Base-by-base conservation (phyloP, 2,888 invertebrate genomes). In the Candidula unifasciata region DNA sequence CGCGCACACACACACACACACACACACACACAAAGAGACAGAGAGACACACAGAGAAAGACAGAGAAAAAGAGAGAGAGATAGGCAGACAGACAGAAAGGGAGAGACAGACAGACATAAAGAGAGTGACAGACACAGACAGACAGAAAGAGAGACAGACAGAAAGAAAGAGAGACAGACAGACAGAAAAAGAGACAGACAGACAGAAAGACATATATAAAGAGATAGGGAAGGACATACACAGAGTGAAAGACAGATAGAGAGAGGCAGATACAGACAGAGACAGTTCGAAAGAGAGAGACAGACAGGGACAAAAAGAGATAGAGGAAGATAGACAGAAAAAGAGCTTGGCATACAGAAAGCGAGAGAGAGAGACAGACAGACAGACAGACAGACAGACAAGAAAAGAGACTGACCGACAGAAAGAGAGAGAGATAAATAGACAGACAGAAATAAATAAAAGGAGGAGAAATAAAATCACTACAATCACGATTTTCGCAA, bases 171-270 rank as follows among this genome's bases (percentile, higher is more conserved):
- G 37, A 73, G 73, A 73, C 10, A 35, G 37, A 18, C 21, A 30
- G 30, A 77, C 27, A 73, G 3, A 73, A 44, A 73, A 21, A 44
- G 73, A 37, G 21, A 44, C 44, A 73, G n/a, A 73, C 73, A 73
- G 52, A 73, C 24, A 37, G 6, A n/a, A 3, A n/a, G 44, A 73
- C n/a, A 73, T 3, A 24, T 2, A 30, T 2, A 68, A 2, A 73
- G 5, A 37, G 44, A 73, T 5, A 73, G 35, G 37, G 3, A 71
- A 21, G 37, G 21, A 71, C 21, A 71, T 3, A 44, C 10, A 44
- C 1, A 44, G 3, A 24, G 27, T 24, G 10, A 73, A 2, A 73
- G 73, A 73, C 24, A 24, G 24, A 24, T 3, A 73, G 44, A 73
- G 5, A 44, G 24, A 37, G n/a, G 44, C 52, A 44, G 52, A 73